These are phyloP conservation scores for Thecocarcelia acutangulata DNA, from an alignment of 2,888 invertebrate species.

Conservation along the genomic window DNA sequence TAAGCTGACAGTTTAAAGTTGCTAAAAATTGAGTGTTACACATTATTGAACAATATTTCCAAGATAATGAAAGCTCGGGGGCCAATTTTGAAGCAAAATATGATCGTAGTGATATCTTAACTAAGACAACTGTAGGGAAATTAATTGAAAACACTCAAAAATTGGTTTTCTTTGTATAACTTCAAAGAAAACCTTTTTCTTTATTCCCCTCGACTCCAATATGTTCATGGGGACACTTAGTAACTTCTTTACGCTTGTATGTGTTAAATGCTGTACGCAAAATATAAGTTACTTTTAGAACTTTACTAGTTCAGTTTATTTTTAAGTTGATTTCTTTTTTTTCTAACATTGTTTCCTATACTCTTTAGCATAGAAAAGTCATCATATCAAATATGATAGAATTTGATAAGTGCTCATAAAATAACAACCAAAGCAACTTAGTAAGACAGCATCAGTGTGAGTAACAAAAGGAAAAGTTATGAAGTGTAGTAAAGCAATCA, in stretches of 20 bases:
- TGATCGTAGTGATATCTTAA: too few species aligned
- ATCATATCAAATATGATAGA: conserved; percentile 63
- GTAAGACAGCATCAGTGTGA: conserved; percentile 15
- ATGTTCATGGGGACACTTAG: too few species aligned
- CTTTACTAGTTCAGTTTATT: conserved; percentile 40
- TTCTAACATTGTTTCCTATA: neutral
- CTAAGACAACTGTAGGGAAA: too few species aligned
- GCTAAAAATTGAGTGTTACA: too few species aligned
- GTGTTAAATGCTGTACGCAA: neutral
- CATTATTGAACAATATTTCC: too few species aligned
- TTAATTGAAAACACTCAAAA: too few species aligned
- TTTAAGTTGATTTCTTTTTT: conserved; percentile 25
- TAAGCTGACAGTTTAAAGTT: too few species aligned
- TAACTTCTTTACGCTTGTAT: neutral
- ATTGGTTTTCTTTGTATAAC: too few species aligned
- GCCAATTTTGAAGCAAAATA: too few species aligned
- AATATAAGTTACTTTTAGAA: conserved; percentile 29
- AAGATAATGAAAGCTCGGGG: too few species aligned
- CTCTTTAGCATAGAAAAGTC: conserved; percentile 36
- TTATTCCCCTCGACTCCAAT: too few species aligned
- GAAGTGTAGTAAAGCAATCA: conserved; percentile 6
- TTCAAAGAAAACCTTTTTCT: too few species aligned
- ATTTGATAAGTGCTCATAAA: conserved; percentile 52
- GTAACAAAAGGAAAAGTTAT: conserved; percentile 25
- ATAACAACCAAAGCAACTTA: conserved; percentile 26